These are phyloP conservation scores for Oryzias sinensis DNA, from an alignment of 2,797 vertebrate genomes.

Conservation along the genomic window DNA sequence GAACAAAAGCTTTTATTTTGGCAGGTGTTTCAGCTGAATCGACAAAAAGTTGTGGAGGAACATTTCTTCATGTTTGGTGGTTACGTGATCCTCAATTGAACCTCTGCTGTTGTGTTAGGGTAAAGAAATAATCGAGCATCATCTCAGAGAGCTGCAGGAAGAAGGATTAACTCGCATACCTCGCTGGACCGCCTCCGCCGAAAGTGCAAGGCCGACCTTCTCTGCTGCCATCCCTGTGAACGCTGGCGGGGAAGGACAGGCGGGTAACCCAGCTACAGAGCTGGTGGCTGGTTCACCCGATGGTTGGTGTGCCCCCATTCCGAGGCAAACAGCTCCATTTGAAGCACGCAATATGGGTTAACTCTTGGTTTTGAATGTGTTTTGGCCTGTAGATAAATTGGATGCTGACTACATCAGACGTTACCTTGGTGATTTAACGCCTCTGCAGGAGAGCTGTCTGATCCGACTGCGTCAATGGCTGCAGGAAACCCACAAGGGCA, in stretches of 20 bases:
- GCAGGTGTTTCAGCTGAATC: no score
- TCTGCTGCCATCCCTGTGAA: slow-evolving; percentile 62
- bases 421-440: slow-evolving; percentile 91
- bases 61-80: no score
- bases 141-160: slow-evolving; percentile 86
- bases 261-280: slow-evolving; percentile 66
- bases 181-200: slow-evolving; percentile 80
- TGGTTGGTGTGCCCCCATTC: slow-evolving; percentile 64
- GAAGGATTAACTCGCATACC: slow-evolving; percentile 87
- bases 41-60: no score
- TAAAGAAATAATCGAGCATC: slow-evolving; percentile 94
- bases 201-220: slow-evolving; percentile 19
- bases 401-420: slow-evolving; percentile 94
- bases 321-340: background rate
- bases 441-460: slow-evolving; percentile 94
- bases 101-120: slow-evolving; percentile 71
- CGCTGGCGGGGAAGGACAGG: slow-evolving; percentile 61
- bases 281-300: slow-evolving; percentile 78
- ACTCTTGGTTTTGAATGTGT: slow-evolving; percentile 21
- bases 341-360: slow-evolving; percentile 13
- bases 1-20: no score
- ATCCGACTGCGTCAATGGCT: slow-evolving; percentile 92
- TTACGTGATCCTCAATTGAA: no score
- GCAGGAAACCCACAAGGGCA: slow-evolving; percentile 94
- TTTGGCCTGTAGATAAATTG: slow-evolving; percentile 82